Evolutionary conservation across 2,797 vertebrate genomes (phyloP), one percentile per base, ranked within the genome.

Genomic region (Macrochelys suwanniensis): DNA sequence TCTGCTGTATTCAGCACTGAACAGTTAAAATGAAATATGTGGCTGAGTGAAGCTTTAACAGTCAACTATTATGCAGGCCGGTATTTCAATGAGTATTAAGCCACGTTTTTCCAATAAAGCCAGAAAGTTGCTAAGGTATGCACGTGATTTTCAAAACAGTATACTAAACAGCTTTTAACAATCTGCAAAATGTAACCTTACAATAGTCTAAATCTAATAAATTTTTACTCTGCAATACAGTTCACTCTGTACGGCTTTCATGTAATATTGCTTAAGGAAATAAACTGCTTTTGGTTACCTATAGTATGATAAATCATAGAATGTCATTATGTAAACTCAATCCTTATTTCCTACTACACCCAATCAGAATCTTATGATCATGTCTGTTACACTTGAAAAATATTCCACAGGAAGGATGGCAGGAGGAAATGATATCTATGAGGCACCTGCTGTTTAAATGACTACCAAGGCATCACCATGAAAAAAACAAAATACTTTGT

Each of bases 21-120:
- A 96, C 50, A 88, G 96, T 95, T 97, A 94, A 97, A 96, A 92
- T 80, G 95, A 97, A 97, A 80, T 89, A 92, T 49, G 95, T 5
- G 86, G 82, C 94, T 96, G 96, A 88, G 87, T 85, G 92, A 95
- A 97, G 94, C 76, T 91, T 65, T 65, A 97, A 94, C 65, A 96
- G 82, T 50, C 3, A 26, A 95, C 87, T 65, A 96, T 92, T 91
- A 95, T 82, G 90, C 92, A 90, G 88, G 81, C 74, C 49, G 57
- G 89, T 87, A 95, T 94, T 96, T 93, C 89, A 80, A 97, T 95
- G 93, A 97, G 92, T 82, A 68, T 15, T 84, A 89, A 95, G 90
- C 91, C 86, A 93, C 85, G 91, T 83, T 95, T 89, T 89, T 95
- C 86, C 93, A 96, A 95, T 94, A 91, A 97, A 95, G 93, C 91